Evolutionary conservation across 2,888 invertebrate genomes (phyloP).

Genomic region (Microdon myrmicae): DNA sequence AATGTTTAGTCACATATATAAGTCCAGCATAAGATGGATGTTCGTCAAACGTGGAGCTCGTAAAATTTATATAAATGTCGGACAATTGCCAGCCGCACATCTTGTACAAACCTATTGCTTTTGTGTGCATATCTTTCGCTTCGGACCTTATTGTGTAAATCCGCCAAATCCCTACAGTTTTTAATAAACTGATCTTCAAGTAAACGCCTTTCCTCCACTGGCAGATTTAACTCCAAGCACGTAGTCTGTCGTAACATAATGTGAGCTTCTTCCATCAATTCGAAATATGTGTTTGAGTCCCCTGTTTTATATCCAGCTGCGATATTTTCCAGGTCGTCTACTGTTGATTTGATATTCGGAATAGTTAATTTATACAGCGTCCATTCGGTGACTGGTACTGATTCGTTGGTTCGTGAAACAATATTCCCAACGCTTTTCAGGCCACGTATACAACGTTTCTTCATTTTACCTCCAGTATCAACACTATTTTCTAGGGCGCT

Average conservation of each 20-base stretch:
- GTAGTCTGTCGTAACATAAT: constrained; percentile 70
- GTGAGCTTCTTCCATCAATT: constrained; percentile 79
- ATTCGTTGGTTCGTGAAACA: constrained; percentile 60
- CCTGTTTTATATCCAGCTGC: constrained; percentile 74
- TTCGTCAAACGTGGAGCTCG: too few relatives aligned
- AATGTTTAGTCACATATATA: constrained; percentile 63
- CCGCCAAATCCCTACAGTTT: too few relatives aligned
- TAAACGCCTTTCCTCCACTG: constrained; percentile 53
- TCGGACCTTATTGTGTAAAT: constrained; percentile 61
- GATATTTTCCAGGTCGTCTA: constrained; percentile 76
- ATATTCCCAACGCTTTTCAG: constrained; percentile 44
- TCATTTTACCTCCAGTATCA: constrained; percentile 41
- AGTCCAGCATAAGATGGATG: constrained; percentile 57
- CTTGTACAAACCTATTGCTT: constrained; percentile 65
- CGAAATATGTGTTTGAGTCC: constrained; percentile 76
- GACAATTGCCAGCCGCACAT: constrained; percentile 63
- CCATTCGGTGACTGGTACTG: constrained; percentile 68
- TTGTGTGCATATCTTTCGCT: constrained; percentile 64
- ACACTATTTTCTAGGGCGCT: constrained; percentile 54
- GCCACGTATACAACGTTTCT: constrained; percentile 47
- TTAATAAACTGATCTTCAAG: constrained; percentile 58
- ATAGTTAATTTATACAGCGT: constrained; percentile 79
- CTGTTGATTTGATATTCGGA: constrained; percentile 73
- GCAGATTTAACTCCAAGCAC: constrained; percentile 59
- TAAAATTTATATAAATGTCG: constrained; percentile 61